Conservation (phyloP, 2,797 vertebrate species). For the Philypnodon macrostomus region DNA sequence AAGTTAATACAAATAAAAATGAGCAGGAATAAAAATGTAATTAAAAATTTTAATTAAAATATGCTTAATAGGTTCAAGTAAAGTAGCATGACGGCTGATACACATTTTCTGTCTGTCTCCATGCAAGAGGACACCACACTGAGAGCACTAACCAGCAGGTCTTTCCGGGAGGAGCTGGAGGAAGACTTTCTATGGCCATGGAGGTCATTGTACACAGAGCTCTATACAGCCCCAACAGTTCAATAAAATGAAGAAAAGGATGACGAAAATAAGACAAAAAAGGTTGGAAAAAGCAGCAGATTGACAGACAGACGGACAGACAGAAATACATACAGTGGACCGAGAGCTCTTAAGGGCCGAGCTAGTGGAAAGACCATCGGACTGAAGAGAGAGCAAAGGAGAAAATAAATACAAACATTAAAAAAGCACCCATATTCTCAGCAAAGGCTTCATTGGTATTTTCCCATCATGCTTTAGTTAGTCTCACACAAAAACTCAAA, state of each 20-base stretch:
- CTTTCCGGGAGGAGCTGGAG: conserved; percentile 79
- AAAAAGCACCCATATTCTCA: background rate
- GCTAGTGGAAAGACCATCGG: conserved; percentile 66
- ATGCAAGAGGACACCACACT: conserved; percentile 31
- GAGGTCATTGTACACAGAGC: conserved; percentile 82
- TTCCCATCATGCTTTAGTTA: background rate
- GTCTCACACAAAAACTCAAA: conserved; percentile 12
- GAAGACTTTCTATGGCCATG: conserved; percentile 78
- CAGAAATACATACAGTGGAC: conserved; percentile 79
- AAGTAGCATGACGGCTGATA: no score
- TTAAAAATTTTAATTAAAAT: no score
- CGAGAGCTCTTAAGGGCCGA: conserved; percentile 75
- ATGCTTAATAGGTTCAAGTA: no score
- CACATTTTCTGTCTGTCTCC: conserved; percentile 15
- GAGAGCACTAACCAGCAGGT: conserved; percentile 85
- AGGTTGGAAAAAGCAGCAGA: conserved; percentile 3
- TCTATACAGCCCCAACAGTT: conserved; percentile 69
- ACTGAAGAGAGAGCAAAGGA: conserved; percentile 62
- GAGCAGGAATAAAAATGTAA: background rate
- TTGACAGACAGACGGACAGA: conserved; percentile 11
- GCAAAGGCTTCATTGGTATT: background rate
- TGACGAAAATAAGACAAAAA: conserved; percentile 10
- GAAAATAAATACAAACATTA: background rate
- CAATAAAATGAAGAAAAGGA: conserved; percentile 14
- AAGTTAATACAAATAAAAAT: background rate